Evolutionary conservation across 2,113 vertebrate genomes (phyloP).

Genomic region (Spea bombifrons): DNA sequence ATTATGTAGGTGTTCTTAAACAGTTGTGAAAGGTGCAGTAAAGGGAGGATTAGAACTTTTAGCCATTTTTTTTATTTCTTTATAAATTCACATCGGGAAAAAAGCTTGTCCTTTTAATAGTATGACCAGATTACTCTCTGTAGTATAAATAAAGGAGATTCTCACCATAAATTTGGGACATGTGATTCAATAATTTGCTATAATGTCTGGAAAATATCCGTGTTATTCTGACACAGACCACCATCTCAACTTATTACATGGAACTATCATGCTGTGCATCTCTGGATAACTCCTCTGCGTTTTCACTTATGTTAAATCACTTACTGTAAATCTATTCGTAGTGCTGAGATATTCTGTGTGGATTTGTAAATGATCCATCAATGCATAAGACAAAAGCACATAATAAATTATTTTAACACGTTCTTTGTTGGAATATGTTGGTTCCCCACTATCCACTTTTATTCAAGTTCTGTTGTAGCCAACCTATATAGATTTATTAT

Average conservation of each 20-base stretch:
- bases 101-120: not conserved
- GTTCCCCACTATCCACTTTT: too few relatives aligned
- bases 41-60: not conserved
- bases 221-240: conserved; percentile 23
- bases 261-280: not conserved
- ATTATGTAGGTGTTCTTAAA: not conserved
- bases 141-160: conserved; percentile 34
- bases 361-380: too few relatives aligned
- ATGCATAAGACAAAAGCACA: too few relatives aligned
- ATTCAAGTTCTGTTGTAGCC: too few relatives aligned
- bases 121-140: not conserved
- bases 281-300: not conserved
- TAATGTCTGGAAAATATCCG: conserved; percentile 26
- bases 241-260: conserved; percentile 11
- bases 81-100: conserved; percentile 23
- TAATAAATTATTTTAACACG: too few relatives aligned
- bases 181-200: conserved; percentile 22
- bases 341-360: too few relatives aligned
- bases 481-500: too few relatives aligned
- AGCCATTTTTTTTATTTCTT: conserved; percentile 16
- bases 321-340: not conserved
- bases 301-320: conserved; percentile 1
- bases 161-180: conserved; percentile 19
- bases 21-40: not conserved
- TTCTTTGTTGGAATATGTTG: too few relatives aligned